These are phyloP conservation scores for Hoplodrina ambigua DNA, from an alignment of 2,888 invertebrate species.

Conservation along the genomic window DNA sequence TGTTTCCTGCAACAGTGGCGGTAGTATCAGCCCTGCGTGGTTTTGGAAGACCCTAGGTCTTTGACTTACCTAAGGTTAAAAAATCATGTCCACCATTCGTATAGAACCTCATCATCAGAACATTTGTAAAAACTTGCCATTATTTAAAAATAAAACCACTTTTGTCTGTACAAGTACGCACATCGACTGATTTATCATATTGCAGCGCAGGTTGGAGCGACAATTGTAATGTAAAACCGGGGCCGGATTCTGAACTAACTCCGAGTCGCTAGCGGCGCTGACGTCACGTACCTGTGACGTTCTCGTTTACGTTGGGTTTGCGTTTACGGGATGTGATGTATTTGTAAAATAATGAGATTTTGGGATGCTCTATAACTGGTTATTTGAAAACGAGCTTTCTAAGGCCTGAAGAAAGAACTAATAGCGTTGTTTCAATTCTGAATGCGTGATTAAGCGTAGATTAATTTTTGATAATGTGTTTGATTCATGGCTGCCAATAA, in stretches of 20 bases:
- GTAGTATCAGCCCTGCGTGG: neutral
- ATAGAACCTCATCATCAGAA: neutral
- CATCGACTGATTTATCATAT: slow-evolving; percentile 84
- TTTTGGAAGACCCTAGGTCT: neutral
- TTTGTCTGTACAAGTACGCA: slow-evolving; percentile 68
- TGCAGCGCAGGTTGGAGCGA: slow-evolving; percentile 79
- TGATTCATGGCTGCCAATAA: neutral
- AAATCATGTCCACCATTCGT: neutral
- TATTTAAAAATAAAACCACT: slow-evolving; percentile 33
- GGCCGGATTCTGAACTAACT: slow-evolving; percentile 68
- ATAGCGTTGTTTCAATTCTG: neutral
- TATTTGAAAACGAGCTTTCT: neutral
- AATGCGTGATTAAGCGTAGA: neutral
- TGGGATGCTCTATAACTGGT: slow-evolving; percentile 13
- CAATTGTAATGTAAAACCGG: slow-evolving; percentile 83
- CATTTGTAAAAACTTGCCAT: neutral
- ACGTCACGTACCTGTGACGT: slow-evolving; percentile 58
- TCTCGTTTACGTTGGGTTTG: slow-evolving; percentile 51
- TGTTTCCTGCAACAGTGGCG: neutral
- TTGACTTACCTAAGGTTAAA: neutral
- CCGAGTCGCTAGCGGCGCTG: slow-evolving; percentile 46
- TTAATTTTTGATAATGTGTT: neutral
- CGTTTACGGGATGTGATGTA: slow-evolving; percentile 52
- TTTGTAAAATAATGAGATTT: slow-evolving; percentile 31
- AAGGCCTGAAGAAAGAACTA: neutral